Evolutionary conservation across 2,888 invertebrate genomes (phyloP), one percentile per base, ranked within the genome.

Genomic region (Magallana nippona): DNA sequence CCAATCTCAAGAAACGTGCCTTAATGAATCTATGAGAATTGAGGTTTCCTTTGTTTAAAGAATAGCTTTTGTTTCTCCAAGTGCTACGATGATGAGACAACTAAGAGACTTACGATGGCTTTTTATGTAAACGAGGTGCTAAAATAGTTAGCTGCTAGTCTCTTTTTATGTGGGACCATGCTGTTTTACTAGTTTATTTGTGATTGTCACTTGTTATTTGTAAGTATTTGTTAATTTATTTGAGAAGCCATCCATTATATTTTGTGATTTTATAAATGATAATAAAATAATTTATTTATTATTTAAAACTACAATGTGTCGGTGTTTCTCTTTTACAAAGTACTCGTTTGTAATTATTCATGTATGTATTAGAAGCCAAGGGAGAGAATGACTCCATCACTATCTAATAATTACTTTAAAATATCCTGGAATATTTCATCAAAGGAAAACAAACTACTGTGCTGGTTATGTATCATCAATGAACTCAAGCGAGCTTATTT

Each of bases 181-280:
- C n/a, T 11, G 17, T n/a, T 60, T n/a, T n/a, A 60, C 17, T 2
- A 15, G 22, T 27, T n/a, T 63, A 63, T 63, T 71, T 71, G 71
- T 71, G 27, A 71, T 71, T 71, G 71, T 71, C 22, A 71, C 32
- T 13, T 71, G 71, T 71, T 11, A 71, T 71, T 62, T 71, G 71
- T 71, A 22, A 71, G 15, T 71, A 71, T 27, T 71, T 71, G 71
- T 71, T 71, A 71, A 71, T 71, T 71, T 71, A 71, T 71, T 15
- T 27, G 11, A 27, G 32, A 32, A 22, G 71, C 71, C 71, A 71
- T 71, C 71, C 71, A 71, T 1, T 71, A 71, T 71, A 60, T 71
- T 71, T 71, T 71, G 71, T 71, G 71, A 71, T 71, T 71, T 71
- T 71, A 71, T 27, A 22, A 71, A 27, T 22, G 32, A 71, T 71